Base-by-base conservation (phyloP, 2,888 invertebrate species). In the Oscheius sp. region DNA sequence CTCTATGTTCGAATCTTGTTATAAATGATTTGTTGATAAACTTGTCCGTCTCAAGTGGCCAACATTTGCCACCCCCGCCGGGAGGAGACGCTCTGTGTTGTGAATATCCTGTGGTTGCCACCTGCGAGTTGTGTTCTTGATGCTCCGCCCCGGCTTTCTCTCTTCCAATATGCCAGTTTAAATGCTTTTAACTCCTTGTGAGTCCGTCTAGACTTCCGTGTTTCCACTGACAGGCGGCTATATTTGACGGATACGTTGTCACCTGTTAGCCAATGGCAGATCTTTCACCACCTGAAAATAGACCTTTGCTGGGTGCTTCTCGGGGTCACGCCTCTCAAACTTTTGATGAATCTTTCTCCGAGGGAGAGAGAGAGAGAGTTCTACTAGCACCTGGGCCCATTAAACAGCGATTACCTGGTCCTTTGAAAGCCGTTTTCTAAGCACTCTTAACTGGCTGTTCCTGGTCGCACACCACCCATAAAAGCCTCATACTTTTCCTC, bases 111-210 rank as follows among this genome's bases (percentile, higher is more conserved):
- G 63, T 47, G 47, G 47, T n/a, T 68, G 68, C 55, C 68, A 68
- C 55, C 68, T 68, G 68, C 53, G 55, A 68, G 53, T 68, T 68
- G 68, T 68, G 66, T 66, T 66, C 33, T 66, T 68, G 68, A 33
- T 68, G 68, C 55, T 53, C 68, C 68, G 68, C 68, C 68, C 68
- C 53, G 68, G 35, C 35, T 53, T 68, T 35, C 35, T 35, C 51
- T 60, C 35, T 32, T 35, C n/a, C 42, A 21, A 50, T 11, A 50
- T 9, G 9, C 10, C 9, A 13, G 13, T 9, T 50, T 50, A 13
- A 13, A 47, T 48, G 29, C 63, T 42, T 47, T 42, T 63, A 35
- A 48, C 13, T 62, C 33, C 58, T 32, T 58, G 11, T 58, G 11
- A 58, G 33, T n/a, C 59, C 59, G 37, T 42, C n/a, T 63, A 29